Base-by-base conservation (phyloP, 2,797 vertebrate species). In the Scomberomorus guttatus region DNA sequence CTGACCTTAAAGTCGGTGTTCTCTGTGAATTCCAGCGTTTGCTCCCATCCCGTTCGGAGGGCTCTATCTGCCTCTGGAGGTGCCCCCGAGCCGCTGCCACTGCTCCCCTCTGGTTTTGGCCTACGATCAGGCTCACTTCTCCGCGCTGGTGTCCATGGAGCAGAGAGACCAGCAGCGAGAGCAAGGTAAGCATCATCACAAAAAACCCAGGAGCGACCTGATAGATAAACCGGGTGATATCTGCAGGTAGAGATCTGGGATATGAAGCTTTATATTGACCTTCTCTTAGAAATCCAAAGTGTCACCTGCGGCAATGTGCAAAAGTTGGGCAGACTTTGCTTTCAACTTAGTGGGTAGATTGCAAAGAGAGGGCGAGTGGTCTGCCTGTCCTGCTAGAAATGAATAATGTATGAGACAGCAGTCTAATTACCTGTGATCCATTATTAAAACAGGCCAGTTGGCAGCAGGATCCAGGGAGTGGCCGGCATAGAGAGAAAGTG, bases 51-150 rank as follows among this genome's bases (percentile, higher is more conserved):
- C 98, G 0, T 99, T 99, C 6, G 98, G 98, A 87, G 98, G 98
- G 2, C 96, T 99, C 85, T 99, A 99, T 89, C 95, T 99, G 91
- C 98, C 98, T 2, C 89, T 99, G 87, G 98, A 99, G 96, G 98
- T 99, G 44, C 97, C 97, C 32, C 97, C 98, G 0, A 99, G 97
- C 89, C 96, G 97, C 88, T 99, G 98, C 76, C 98, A 99, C 90
- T 99, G 98, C 94, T 99, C 98, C 25, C 98, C 98, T 39, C 94
- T 99, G 89, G 98, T 99, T 75, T 93, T 99, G 61, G 98, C 98
- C 86, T 99, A 99, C 0, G 98, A 99, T 88, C 98, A 99, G 95
- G 98, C 98, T 25, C 98, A 99, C 91, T 99, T 99, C 94, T 99
- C 98, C 1, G 98, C 98, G 24, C 96, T 99, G 18, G 98, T 99